Conservation (phyloP, 2,113 vertebrate species). For the Microcebus jonahi region DNA sequence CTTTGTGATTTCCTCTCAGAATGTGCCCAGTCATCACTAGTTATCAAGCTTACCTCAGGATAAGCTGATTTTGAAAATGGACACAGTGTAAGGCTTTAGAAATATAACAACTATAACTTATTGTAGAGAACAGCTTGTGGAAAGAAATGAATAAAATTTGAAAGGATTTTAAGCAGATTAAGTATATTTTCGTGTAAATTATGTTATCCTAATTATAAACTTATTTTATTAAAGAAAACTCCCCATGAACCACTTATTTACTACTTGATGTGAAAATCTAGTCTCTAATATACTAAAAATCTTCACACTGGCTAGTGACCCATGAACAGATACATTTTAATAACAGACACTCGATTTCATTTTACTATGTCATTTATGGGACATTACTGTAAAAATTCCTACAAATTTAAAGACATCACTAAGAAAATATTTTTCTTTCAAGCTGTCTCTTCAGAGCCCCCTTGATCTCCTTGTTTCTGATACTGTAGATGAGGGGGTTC, state of each 20-base stretch:
- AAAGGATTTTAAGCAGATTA: background rate
- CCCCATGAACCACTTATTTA: background rate
- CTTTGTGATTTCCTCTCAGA: background rate
- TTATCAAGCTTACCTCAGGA: background rate
- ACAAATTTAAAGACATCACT: too few relatives aligned
- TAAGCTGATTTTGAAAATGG: background rate
- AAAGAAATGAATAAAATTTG: background rate
- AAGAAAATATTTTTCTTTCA: slow-evolving; percentile 12
- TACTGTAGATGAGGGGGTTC: too few relatives aligned
- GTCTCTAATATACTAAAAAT: background rate
- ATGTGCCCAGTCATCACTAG: background rate
- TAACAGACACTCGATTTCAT: background rate
- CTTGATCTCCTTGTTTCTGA: too few relatives aligned
- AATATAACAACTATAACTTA: background rate
- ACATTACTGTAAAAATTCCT: too few relatives aligned
- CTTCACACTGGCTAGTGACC: background rate
- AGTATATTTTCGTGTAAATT: background rate
- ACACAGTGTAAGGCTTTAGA: background rate
- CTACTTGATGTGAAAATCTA: background rate
- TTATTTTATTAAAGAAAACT: background rate
- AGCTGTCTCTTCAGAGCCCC: too few relatives aligned
- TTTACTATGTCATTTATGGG: background rate
- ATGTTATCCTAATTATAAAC: background rate
- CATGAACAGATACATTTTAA: background rate
- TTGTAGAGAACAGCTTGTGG: background rate